A percentile compares a stretch with the other conserved stretches of the same genome.
These are phyloP conservation scores for Amphimallon solstitiale DNA, from an alignment of 2,888 invertebrate species.

Conservation along the genomic window DNA sequence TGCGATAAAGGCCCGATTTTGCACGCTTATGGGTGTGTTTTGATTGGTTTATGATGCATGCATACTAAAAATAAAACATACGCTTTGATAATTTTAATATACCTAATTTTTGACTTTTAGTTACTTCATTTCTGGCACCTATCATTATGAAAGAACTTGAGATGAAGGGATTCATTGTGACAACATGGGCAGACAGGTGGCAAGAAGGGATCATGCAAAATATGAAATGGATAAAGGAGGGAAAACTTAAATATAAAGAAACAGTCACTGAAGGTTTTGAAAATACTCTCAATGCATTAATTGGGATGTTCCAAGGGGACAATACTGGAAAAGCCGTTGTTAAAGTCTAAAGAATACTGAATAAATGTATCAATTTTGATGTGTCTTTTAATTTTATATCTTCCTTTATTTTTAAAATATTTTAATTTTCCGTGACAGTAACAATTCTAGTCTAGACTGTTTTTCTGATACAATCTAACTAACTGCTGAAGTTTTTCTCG, in stretches of 20 bases:
- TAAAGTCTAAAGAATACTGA: constrained; percentile 63
- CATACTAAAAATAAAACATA: too few species aligned
- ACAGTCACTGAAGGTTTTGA: constrained; percentile 78
- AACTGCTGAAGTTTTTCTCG: too few species aligned
- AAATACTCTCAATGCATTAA: constrained; percentile 76
- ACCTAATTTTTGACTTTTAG: constrained; percentile 58
- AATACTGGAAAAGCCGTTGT: constrained; percentile 79
- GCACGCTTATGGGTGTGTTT: too few species aligned
- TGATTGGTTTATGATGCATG: too few species aligned
- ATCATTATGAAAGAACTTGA: constrained; percentile 69
- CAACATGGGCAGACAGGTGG: constrained; percentile 22
- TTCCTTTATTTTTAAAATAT: too few species aligned
- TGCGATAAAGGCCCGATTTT: too few species aligned
- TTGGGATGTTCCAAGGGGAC: constrained; percentile 71
- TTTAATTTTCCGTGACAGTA: too few species aligned
- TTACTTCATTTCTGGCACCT: constrained; percentile 66
- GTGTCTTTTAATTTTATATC: too few species aligned
- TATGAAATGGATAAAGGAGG: constrained; percentile 72
- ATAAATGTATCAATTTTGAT: too few species aligned
- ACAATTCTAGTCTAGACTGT: too few species aligned
- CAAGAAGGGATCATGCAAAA: constrained; percentile 65
- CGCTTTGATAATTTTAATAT: too few species aligned
- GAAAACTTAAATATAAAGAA: constrained; percentile 76
- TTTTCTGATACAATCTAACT: too few species aligned
- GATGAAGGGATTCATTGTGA: constrained; percentile 67